Conservation (phyloP, 2,797 vertebrate species). For the Myioborus melanocephalus region DNA sequence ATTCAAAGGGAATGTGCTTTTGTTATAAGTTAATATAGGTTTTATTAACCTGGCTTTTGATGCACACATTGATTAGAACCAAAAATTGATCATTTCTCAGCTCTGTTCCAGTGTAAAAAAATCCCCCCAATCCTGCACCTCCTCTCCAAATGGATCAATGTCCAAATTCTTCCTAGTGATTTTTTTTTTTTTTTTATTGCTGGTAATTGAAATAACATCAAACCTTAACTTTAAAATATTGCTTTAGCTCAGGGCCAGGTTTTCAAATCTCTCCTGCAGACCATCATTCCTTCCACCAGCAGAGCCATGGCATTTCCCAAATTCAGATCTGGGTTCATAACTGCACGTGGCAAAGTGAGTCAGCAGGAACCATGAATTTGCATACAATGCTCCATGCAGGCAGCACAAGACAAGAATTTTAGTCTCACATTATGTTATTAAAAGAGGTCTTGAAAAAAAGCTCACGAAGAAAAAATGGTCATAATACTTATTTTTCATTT, state of each 20-base stretch:
- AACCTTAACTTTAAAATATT: not conserved
- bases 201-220: slow-evolving; percentile 34
- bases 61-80: not conserved
- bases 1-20: not conserved
- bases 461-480: not conserved
- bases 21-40: not conserved
- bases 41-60: not conserved
- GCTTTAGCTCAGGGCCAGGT: not conserved
- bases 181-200: not conserved
- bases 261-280: slow-evolving; percentile 16
- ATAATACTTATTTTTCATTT: not conserved
- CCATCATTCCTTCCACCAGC: not conserved
- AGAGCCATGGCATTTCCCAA: not conserved
- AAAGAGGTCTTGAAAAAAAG: not conserved
- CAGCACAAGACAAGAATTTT: not conserved
- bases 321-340: not conserved
- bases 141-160: not conserved
- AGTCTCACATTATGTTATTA: not conserved
- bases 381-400: not conserved
- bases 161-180: not conserved
- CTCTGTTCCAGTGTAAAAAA: not conserved
- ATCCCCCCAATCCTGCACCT: not conserved
- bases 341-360: not conserved
- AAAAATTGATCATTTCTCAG: not conserved
- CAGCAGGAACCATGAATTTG: not conserved